A percentile compares a stretch with the other conserved stretches of the same genome.
These are phyloP conservation scores for Strigops habroptila DNA, from an alignment of 2,113 vertebrate species.

Conservation along the genomic window DNA sequence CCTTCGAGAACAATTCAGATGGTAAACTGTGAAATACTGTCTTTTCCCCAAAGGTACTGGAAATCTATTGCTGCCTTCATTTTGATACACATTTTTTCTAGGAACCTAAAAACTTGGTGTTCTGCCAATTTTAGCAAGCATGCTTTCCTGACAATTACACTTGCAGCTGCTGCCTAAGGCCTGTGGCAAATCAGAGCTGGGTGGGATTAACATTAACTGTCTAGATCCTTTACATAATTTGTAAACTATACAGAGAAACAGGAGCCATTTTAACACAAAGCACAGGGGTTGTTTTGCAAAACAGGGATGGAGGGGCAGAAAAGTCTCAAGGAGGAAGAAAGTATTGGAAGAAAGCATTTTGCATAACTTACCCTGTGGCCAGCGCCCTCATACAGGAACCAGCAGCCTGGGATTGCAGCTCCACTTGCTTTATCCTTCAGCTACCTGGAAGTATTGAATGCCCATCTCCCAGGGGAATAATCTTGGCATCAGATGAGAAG, in stretches of 20 bases:
- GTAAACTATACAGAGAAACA: background rate
- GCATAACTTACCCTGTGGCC: background rate
- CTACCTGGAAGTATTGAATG: background rate
- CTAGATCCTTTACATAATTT: background rate
- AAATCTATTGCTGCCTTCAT: background rate
- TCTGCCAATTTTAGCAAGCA: background rate
- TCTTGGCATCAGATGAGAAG: background rate
- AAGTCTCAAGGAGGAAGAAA: background rate
- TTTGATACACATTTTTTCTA: background rate
- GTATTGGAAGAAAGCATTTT: background rate
- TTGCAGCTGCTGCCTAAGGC: background rate
- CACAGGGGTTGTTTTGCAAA: background rate
- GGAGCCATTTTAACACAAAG: background rate
- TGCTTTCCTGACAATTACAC: background rate
- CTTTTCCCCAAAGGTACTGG: background rate
- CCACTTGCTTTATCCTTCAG: background rate
- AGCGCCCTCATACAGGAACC: background rate
- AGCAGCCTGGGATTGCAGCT: background rate
- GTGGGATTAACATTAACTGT: background rate
- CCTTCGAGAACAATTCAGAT: background rate
- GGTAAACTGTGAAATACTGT: background rate
- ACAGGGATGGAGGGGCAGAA: background rate
- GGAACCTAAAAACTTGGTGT: background rate
- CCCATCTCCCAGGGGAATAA: background rate
- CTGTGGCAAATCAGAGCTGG: background rate